Evolutionary conservation across 2,888 invertebrate species (phyloP), one percentile per base, ranked within the genome.

Genomic region (Piscicola geometra): DNA sequence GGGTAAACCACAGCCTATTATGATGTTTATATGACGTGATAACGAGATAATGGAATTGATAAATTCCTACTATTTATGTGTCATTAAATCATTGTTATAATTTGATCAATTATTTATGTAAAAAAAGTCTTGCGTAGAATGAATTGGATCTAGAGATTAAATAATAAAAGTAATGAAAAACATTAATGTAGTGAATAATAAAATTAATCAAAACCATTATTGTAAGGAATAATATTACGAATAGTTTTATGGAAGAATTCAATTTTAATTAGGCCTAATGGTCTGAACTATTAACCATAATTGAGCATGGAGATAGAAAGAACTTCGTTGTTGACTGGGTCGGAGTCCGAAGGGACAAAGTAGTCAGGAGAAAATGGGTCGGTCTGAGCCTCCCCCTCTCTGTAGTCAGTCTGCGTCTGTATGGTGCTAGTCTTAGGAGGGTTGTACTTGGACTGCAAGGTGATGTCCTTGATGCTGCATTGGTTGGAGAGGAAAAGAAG

Each of bases 311-410:
- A 89, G 36, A 92, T 84, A 67, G 88, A 89, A 32, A 92, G 82
- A 0, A 91, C 87, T 84, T 92, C 92, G 25, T 56, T 56, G 25
- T 56, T 56, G n/a, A n/a, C 60, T 0, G 91, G 86, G 81, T 87
- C 83, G 84, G 88, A 56, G 50, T 84, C 75, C 80, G 86, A 85
- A 52, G 84, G 82, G 79, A 90, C 84, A 76, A 85, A 86, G 81
- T 88, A 89, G 0, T 88, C 87, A 0, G 92, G 90, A 78, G 91
- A 90, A 90, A 92, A 92, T 0, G 92, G 92, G 21, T 87, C 86
- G 0, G 92, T 93, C 85, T 92, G 92, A 0, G 90, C 89, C 79
- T 90, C 91, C 0, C 90, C 90, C 81, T 92, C 92, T 76, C 92
- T 88, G 83, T 88, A 92, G 76, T 89, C 84, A 0, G 92, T 92